Evolutionary conservation across 2,113 vertebrate species (phyloP).

Genomic region (Limnothrissa miodon): DNA sequence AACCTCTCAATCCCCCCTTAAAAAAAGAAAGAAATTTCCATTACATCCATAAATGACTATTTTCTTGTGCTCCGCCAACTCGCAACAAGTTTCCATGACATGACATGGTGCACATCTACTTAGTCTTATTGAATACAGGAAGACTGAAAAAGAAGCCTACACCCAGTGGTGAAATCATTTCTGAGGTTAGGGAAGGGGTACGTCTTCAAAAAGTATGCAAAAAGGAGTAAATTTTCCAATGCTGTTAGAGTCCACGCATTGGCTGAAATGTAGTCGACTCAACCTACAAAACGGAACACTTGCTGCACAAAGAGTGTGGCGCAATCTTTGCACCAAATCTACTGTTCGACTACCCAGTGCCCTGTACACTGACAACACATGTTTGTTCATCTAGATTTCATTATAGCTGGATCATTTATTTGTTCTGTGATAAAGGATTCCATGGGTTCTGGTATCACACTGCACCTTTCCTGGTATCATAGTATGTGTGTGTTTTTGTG

Average conservation of each 20-base stretch:
- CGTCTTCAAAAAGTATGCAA: neutral
- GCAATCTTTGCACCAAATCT: neutral
- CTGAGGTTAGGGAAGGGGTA: neutral
- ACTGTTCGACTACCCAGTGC: neutral
- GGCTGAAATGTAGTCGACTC: neutral
- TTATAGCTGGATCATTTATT: neutral
- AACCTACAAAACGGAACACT: neutral
- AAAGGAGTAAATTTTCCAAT: neutral
- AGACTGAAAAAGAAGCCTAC: neutral
- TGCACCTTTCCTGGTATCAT: neutral
- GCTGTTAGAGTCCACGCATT: neutral
- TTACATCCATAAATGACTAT: slow-evolving; percentile 6
- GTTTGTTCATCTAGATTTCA: neutral
- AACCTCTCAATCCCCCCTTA: neutral
- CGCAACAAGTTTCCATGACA: slow-evolving; percentile 7
- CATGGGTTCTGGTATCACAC: too few species aligned
- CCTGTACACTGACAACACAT: neutral
- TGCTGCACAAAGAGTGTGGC: neutral
- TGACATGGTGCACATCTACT: neutral
- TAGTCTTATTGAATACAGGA: neutral
- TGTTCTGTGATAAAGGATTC: neutral
- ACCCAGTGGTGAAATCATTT: neutral
- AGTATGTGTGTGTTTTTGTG: too few species aligned
- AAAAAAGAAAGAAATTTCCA: neutral
- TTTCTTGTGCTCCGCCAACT: neutral